Percentiles rank a stretch among this genome's conserved stretches.
These are phyloP conservation scores for Agrotis ipsilon DNA, from an alignment of 2,888 invertebrate genomes.

Conservation along the genomic window DNA sequence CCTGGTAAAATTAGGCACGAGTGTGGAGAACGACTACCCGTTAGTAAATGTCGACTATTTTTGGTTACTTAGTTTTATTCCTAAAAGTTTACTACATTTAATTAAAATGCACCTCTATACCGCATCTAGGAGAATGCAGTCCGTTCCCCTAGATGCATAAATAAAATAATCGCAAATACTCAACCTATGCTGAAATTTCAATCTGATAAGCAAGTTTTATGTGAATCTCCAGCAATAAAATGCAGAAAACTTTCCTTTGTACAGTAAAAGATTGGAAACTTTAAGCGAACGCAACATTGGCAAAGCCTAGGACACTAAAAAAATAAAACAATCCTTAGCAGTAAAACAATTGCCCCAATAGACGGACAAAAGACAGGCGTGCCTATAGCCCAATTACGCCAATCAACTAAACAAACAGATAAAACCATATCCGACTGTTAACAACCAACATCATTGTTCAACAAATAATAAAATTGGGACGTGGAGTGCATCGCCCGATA, in stretches of 20 bases:
- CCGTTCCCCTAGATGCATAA: slow-evolving; percentile 16
- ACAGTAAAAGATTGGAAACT: background rate
- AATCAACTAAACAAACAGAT: slow-evolving; percentile 59
- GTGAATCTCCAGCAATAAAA: slow-evolving; percentile 16
- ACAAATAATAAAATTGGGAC: slow-evolving; percentile 72
- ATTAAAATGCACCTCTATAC: background rate
- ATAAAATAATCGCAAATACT: slow-evolving; percentile 18
- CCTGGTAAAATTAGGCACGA: slow-evolving; percentile 27
- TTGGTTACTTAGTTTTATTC: background rate
- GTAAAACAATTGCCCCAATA: slow-evolving; percentile 27
- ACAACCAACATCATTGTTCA: slow-evolving; percentile 40
- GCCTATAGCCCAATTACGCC: slow-evolving; percentile 37
- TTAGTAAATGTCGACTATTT: background rate
- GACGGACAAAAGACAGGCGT: slow-evolving; percentile 24
- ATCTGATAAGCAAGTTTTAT: slow-evolving; percentile 36
- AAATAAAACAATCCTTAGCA: slow-evolving; percentile 10
- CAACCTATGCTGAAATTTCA: slow-evolving; percentile 4
- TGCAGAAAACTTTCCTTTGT: slow-evolving; percentile 1
- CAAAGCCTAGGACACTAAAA: background rate
- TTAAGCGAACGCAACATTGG: background rate
- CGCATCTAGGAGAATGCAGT: no score
- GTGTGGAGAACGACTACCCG: background rate
- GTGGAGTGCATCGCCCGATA: slow-evolving; percentile 78
- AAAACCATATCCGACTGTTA: slow-evolving; percentile 51
- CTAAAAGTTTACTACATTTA: background rate